Evolutionary conservation across 1,140 invertebrate genomes (phyloP).

Genomic region (Drosophila hydei): DNA sequence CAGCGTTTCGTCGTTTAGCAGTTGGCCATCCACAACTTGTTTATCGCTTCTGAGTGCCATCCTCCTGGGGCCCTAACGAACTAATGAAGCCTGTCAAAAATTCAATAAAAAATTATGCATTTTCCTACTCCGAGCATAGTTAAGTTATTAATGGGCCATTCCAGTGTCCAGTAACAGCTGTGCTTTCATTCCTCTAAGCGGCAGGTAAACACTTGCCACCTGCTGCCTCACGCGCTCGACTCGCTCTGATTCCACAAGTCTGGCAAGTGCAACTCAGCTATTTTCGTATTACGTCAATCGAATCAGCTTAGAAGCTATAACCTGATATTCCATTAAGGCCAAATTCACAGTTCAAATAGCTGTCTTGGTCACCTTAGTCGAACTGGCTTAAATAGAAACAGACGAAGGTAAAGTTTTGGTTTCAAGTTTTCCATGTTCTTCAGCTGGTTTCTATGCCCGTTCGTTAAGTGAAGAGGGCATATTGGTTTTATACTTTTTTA

Average conservation of each 20-base stretch:
- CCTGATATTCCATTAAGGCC: too few species aligned
- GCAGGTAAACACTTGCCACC: conserved; percentile 19
- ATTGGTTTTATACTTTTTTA: too few species aligned
- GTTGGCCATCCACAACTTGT: conserved; percentile 30
- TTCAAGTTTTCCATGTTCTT: too few species aligned
- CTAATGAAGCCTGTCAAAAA: conserved; percentile 55
- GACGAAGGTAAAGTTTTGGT: too few species aligned
- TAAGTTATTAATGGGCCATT: conserved; percentile 23
- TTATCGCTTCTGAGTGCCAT: too few species aligned
- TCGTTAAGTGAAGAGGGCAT: too few species aligned
- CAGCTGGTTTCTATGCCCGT: too few species aligned
- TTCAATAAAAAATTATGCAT: conserved; percentile 47
- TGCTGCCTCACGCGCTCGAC: background rate
- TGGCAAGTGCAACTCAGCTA: too few species aligned
- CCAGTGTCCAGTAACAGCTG: conserved; percentile 23
- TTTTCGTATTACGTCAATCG: too few species aligned
- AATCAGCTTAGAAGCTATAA: too few species aligned
- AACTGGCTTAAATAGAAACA: too few species aligned
- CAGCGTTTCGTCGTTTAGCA: conserved; percentile 4
- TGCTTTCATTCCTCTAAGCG: background rate
- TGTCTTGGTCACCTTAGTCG: too few species aligned
- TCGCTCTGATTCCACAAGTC: conserved; percentile 1
- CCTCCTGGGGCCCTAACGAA: conserved; percentile 50
- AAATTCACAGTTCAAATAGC: background rate
- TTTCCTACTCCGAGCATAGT: conserved; percentile 8